Evolutionary conservation across 2,888 invertebrate species (phyloP).

Genomic region (Tholera decimalis): DNA sequence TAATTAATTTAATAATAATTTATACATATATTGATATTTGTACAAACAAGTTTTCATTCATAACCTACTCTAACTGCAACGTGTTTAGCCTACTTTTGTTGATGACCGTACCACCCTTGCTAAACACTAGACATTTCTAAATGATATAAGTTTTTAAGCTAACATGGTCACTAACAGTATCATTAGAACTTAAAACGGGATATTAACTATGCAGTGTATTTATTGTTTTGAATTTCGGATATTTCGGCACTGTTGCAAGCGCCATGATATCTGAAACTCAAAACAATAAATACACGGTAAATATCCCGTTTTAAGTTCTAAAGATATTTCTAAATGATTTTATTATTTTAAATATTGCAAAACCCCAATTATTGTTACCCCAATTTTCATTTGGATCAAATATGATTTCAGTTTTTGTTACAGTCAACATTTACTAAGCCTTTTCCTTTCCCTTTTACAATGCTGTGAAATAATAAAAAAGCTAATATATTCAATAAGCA

Average conservation of each 20-base stretch:
- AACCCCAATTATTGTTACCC: neutral
- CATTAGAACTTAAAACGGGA: too few species aligned
- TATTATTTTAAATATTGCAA: neutral
- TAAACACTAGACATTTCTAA: neutral
- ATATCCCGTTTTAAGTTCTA: too few species aligned
- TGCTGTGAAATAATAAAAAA: constrained; percentile 15
- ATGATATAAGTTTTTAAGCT: too few species aligned
- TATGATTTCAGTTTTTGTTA: neutral
- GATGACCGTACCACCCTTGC: neutral
- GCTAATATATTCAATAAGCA: constrained; percentile 52
- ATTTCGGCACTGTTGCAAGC: too few species aligned
- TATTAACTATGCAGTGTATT: too few species aligned
- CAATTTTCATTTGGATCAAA: neutral
- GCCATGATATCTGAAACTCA: too few species aligned
- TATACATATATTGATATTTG: too few species aligned
- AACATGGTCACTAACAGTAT: too few species aligned
- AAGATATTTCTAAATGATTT: neutral
- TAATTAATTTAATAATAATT: too few species aligned
- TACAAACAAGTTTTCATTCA: neutral
- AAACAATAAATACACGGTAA: too few species aligned
- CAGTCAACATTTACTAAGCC: neutral
- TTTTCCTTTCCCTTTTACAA: too few species aligned
- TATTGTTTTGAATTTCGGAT: too few species aligned
- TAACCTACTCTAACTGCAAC: neutral
- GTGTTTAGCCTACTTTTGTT: neutral